phyloP scores from a whole-genome alignment of 1,140 invertebrate species.

The Drosophila pseudoobscura region DNA sequence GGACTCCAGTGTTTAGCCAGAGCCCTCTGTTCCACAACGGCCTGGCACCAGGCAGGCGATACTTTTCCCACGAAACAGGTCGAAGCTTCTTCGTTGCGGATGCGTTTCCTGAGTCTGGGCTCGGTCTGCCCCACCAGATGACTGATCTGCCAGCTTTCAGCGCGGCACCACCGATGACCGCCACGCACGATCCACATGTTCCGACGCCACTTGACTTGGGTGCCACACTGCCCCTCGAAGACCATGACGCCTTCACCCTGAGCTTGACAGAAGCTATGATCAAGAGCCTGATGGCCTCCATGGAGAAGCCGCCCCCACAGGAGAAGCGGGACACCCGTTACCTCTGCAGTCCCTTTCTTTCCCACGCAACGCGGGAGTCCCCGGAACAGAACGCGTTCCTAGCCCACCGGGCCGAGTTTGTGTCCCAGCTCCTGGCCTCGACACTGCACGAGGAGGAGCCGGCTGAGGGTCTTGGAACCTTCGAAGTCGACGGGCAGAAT shows the following conservation, averaged over 20 bases:
- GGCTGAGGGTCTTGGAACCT: neutral
- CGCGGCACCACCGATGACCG: too few relatives aligned
- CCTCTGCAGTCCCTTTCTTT: slow-evolving; percentile 56
- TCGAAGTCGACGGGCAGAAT: neutral
- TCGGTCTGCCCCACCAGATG: too few relatives aligned
- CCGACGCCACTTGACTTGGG: slow-evolving; percentile 7
- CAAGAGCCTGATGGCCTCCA: neutral
- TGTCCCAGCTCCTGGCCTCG: slow-evolving; percentile 57
- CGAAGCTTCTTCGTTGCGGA: neutral
- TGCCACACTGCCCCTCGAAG: slow-evolving; percentile 20
- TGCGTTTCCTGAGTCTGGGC: too few relatives aligned
- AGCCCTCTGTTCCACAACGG: neutral
- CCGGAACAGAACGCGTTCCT: slow-evolving; percentile 39
- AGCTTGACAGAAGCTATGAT: too few relatives aligned
- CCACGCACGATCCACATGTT: too few relatives aligned
- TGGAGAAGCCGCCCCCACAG: slow-evolving; percentile 14
- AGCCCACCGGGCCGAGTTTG: slow-evolving; percentile 57
- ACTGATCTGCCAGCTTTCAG: too few relatives aligned
- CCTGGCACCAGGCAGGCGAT: too few relatives aligned
- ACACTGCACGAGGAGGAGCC: slow-evolving; percentile 58
- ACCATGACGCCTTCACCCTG: neutral
- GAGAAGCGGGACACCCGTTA: slow-evolving; percentile 41
- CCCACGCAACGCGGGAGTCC: neutral
- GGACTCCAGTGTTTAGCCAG: neutral
- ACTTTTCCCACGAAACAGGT: neutral